Evolutionary conservation across 2,113 vertebrate genomes (phyloP).

Genomic region (Zosterops japonicus): DNA sequence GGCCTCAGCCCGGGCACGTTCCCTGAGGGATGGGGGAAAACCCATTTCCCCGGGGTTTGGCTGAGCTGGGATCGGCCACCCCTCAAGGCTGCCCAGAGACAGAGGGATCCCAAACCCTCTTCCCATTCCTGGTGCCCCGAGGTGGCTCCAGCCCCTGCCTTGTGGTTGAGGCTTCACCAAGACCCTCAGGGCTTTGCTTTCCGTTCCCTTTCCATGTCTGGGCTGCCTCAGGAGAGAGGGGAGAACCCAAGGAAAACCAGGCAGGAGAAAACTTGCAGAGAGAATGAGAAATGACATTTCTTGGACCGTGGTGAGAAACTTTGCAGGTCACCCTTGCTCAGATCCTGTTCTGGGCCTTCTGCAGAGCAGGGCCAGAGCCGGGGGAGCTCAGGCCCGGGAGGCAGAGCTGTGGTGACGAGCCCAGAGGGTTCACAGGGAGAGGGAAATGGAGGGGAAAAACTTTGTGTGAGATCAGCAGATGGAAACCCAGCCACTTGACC

Average conservation of each 20-base stretch:
- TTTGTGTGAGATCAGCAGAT: slow-evolving; percentile 68
- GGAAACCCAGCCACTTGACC: slow-evolving; percentile 72
- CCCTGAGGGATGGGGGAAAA: too few species aligned
- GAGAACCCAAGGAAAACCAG: neutral
- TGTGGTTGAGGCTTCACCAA: neutral
- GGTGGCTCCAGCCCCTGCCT: neutral
- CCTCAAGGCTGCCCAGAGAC: neutral
- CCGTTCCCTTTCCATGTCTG: neutral
- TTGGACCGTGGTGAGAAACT: neutral
- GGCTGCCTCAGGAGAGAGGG: neutral
- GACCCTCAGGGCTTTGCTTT: neutral
- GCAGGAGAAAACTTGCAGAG: neutral
- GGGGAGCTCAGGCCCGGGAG: neutral
- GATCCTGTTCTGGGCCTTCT: neutral
- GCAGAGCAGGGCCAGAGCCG: neutral
- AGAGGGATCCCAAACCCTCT: neutral
- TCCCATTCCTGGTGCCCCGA: neutral
- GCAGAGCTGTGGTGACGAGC: neutral
- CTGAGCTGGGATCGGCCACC: neutral
- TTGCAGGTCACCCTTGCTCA: neutral
- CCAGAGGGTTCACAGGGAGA: neutral
- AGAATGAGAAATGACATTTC: neutral
- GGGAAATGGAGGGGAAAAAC: slow-evolving; percentile 29
- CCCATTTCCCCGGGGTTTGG: rapidly evolving
- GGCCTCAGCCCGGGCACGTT: neutral